phyloP scores from a whole-genome alignment of 1,140 invertebrate species.

The Papilio polyxenes region DNA sequence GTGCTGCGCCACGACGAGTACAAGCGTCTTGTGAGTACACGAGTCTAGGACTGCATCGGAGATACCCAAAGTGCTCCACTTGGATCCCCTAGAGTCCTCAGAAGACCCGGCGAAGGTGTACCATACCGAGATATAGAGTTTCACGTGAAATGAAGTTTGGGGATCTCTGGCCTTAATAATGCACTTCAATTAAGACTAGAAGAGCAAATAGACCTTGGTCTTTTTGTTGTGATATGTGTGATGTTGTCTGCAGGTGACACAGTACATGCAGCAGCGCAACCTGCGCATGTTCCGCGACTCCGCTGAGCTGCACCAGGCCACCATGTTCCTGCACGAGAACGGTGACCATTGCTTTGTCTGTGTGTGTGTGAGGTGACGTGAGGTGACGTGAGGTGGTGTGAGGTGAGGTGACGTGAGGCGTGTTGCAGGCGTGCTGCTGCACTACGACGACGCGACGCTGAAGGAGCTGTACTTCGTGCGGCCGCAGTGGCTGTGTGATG shows the following conservation, averaged over 20 bases:
- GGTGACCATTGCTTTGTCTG: slow-evolving; percentile 78
- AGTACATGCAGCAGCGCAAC: slow-evolving; percentile 81
- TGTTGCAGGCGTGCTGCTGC: slow-evolving; percentile 90
- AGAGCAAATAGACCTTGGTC: not conserved
- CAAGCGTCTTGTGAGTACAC: slow-evolving; percentile 78
- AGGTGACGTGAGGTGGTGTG: not conserved
- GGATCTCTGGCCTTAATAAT: no score
- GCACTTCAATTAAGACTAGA: no score
- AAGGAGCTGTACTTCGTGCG: slow-evolving; percentile 97
- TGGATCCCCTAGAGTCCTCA: no score
- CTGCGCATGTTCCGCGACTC: slow-evolving; percentile 91
- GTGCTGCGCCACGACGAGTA: slow-evolving; percentile 94
- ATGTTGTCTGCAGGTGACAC: slow-evolving; percentile 64
- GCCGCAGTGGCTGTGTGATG: slow-evolving; percentile 99
- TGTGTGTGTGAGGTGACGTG: not conserved
- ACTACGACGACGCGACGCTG: slow-evolving; percentile 98
- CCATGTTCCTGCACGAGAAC: slow-evolving; percentile 98
- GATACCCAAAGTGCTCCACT: no score
- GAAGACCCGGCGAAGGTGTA: no score
- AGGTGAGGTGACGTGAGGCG: not conserved
- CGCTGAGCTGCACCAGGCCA: slow-evolving; percentile 96
- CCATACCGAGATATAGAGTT: no score
- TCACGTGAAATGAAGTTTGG: no score
- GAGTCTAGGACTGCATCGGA: not conserved
- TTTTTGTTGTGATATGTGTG: not conserved